Base-by-base conservation (phyloP, 2,797 vertebrate genomes). In the Chaunax sp. region DNA sequence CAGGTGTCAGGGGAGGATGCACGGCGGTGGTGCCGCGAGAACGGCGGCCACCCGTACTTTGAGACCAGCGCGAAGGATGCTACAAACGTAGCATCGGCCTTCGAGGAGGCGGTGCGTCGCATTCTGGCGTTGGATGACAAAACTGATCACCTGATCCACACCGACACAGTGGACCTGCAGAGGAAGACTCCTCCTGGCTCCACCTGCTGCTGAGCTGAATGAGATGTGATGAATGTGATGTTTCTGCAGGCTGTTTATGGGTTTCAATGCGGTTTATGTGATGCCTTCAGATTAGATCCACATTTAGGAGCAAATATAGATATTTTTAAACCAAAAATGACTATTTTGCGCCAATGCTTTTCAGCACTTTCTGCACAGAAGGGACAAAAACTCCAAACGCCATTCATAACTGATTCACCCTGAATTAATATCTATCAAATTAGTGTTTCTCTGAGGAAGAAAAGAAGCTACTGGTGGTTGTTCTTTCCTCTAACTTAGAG, bases 51-150 rank as follows among this genome's bases (percentile, higher is more conserved):
- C 80, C 95, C 97, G 0, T 99, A 99, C 89, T 99, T 97, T 76
- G 97, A 99, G 92, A 99, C 96, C 0, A 98, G 97, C 26, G 98
- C 97, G 49, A 98, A 97, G 86, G 98, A 98, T 69, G 93, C 98
- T 38, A 98, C 94, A 2, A 99, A 99, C 1, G 97, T 99, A 3
- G 93, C 95, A 0, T 92, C 92, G 3, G 97, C 96, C 58, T 99
- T 99, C 70, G 96, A 98, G 87, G 97, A 98, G 89, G 97, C 96
- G 0, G 96, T 97, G 38, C 95, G 96, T 22, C 94, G 94, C 28
- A 93, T 97, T 66, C 89, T 99, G 68, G 77, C 72, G 0, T 13
- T 74, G 22, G 89, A 91, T 3, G 81, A 91, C 57, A 55, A 94
- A 75, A 93, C 93, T 0, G 95, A 96, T 64, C 96, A 96, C 62